Evolutionary conservation across 1,140 invertebrate species (phyloP).

Genomic region (Zaprionus taronus): DNA sequence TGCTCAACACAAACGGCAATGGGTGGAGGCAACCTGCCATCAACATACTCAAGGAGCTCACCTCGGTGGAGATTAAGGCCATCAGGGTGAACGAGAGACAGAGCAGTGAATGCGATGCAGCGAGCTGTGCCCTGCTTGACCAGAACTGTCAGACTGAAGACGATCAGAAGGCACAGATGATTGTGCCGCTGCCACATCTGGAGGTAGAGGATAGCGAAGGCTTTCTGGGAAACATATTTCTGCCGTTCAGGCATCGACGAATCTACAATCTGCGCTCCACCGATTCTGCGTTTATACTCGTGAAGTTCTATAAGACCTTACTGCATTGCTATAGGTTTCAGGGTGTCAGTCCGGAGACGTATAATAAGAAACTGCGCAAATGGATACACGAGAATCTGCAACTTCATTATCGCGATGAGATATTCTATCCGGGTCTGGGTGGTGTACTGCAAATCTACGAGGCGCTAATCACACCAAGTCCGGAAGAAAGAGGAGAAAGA

Average conservation of each 20-base stretch:
- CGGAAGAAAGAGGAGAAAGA: neutral
- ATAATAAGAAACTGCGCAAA: slow-evolving; percentile 60
- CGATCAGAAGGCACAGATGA: slow-evolving; percentile 53
- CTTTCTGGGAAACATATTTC: slow-evolving; percentile 66
- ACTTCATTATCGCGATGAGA: slow-evolving; percentile 67
- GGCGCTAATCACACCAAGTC: slow-evolving; percentile 7
- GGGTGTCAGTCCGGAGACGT: slow-evolving; percentile 46
- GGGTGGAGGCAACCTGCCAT: slow-evolving; percentile 59
- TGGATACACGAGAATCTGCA: slow-evolving; percentile 73
- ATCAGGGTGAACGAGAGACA: slow-evolving; percentile 24
- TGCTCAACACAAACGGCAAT: slow-evolving; percentile 81
- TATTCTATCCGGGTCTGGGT: slow-evolving; percentile 80
- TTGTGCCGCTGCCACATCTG: slow-evolving; percentile 70
- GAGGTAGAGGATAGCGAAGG: slow-evolving; percentile 60
- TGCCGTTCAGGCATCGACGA: slow-evolving; percentile 72
- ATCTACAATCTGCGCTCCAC: slow-evolving; percentile 71
- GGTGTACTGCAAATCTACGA: slow-evolving; percentile 70
- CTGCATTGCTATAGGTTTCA: slow-evolving; percentile 72
- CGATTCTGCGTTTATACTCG: slow-evolving; percentile 57
- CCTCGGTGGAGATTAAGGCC: slow-evolving; percentile 37
- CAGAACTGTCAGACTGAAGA: slow-evolving; percentile 30
- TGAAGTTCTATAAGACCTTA: slow-evolving; percentile 65
- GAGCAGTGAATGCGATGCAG: slow-evolving; percentile 41
- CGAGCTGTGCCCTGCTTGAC: slow-evolving; percentile 62
- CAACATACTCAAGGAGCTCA: slow-evolving; percentile 52